Conservation (phyloP, 1,140 invertebrate genomes). For the Oscheius sp. region DNA sequence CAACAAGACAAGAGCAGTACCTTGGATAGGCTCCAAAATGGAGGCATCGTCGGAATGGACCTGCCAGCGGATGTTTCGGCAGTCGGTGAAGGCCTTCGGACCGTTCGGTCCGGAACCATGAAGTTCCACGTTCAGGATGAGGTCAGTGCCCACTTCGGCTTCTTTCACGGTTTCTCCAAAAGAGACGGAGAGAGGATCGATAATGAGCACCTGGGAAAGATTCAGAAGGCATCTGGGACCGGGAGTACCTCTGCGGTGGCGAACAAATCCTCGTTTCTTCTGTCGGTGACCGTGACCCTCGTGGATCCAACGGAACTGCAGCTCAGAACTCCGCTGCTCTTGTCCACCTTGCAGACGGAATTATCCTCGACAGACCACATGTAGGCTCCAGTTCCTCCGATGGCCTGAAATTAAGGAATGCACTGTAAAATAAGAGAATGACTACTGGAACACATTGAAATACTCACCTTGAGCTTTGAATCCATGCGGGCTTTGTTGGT, state of each 20-base stretch:
- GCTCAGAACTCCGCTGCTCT: slow-evolving; percentile 55
- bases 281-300: slow-evolving; percentile 60
- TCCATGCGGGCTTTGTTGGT: slow-evolving; percentile 53
- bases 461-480: slow-evolving; percentile 61
- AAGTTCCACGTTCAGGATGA: slow-evolving; percentile 61
- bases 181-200: slow-evolving; percentile 44
- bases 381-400: slow-evolving; percentile 63
- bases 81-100: slow-evolving; percentile 45
- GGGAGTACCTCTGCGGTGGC: slow-evolving; percentile 53
- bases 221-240: slow-evolving; percentile 13
- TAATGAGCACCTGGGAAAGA: background rate
- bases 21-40: background rate
- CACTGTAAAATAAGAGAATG: background rate
- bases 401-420: slow-evolving; percentile 53
- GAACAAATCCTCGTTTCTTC: slow-evolving; percentile 56
- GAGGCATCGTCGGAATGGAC: slow-evolving; percentile 4
- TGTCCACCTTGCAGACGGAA: slow-evolving; percentile 36
- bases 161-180: slow-evolving; percentile 62
- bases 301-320: slow-evolving; percentile 51
- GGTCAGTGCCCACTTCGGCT: slow-evolving; percentile 57
- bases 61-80: slow-evolving; percentile 32
- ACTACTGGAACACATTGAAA: slow-evolving; percentile 18
- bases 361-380: slow-evolving; percentile 59
- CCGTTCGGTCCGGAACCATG: slow-evolving; percentile 42
- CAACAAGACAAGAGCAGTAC: background rate